Percentiles rank a stretch among this genome's conserved stretches.
phyloP scores from a whole-genome alignment of 2,797 vertebrate species.

The Karalla daura region DNA sequence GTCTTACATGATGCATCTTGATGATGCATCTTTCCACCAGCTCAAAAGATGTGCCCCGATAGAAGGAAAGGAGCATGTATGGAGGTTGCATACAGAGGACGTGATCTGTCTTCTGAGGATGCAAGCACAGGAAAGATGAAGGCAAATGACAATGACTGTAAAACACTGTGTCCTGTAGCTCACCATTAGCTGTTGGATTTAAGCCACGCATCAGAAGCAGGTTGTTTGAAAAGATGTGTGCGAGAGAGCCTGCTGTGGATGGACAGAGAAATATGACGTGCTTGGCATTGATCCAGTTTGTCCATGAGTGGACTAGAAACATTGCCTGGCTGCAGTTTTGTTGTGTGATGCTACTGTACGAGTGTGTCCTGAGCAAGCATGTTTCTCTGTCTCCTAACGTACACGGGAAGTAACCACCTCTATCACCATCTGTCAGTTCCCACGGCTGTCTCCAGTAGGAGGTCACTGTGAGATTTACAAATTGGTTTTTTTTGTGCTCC shows the following conservation, averaged over 20 bases:
- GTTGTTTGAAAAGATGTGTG: constrained; percentile 4
- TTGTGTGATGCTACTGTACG: constrained; percentile 2
- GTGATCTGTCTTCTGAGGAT: constrained; percentile 10
- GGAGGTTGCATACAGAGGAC: constrained; percentile 7
- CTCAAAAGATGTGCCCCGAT: background rate
- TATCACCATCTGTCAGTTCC: background rate
- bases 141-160: constrained; percentile 33
- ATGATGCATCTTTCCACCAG: background rate
- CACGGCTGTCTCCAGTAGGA: background rate
- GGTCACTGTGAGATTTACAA: constrained; percentile 2
- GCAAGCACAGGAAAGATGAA: constrained; percentile 22
- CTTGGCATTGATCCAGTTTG: constrained; percentile 42
- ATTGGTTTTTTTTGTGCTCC: too few relatives aligned
- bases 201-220: constrained; percentile 42
- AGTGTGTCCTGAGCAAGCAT: constrained; percentile 4
- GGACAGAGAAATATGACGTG: constrained; percentile 14
- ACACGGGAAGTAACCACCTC: background rate
- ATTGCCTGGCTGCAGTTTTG: constrained; percentile 1
- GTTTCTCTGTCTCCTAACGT: background rate
- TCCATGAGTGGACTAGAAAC: constrained; percentile 44
- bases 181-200: constrained; percentile 52
- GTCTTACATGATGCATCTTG: too few relatives aligned
- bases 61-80: constrained; percentile 11
- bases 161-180: constrained; percentile 37
- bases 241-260: background rate